Evolutionary conservation across 37 sponge, comb jelly and placozoan genomes (phyloP), one percentile per base, ranked within the genome.

Genomic region (Crambe crambe): DNA sequence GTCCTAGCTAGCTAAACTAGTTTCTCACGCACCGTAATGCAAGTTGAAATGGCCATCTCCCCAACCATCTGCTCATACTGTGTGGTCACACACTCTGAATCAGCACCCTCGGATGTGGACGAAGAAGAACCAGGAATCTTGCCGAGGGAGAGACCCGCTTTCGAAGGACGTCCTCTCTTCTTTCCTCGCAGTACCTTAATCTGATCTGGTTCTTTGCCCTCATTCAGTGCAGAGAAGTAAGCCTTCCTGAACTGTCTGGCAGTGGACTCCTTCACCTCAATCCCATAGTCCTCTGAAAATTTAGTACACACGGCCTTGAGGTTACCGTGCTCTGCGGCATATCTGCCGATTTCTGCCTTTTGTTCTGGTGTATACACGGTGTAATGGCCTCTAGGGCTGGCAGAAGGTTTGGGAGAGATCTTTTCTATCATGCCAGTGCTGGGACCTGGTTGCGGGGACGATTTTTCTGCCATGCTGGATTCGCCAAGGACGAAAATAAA

Each of bases 311-410:
- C 71, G 23, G 59, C 81, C 42, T 37, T 62, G 31, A 43, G 2
- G 37, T 69, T 69, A 9, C 80, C 80, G 15, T 70, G 30, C 39
- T 58, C 62, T 1, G 34, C 71, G 1, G 81, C 72, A 41, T 70
- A 80, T 25, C 56, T 70, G 0, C 37, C 81, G 25, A 80, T 80
- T 27, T 4, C 25, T 25, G 81, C 81, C 27, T 58, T 51, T 38
- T 69, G 58, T 31, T 80, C 81, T 6, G 78, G 78, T 2, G 67
- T 78, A 43, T 78, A 78, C 67, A 36, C 18, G 67, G 42, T 42
- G 66, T 78, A 78, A 30, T 64, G 63, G 41, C 78, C 66, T 17
- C 78, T 65, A 17, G 31, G 31, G 31, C 23, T 35, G 32, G 57
- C 32, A 29, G 75, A 58, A 8, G 29, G 37, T 4, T 22, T 74